phyloP scores from a whole-genome alignment of 2,888 invertebrate species.

The Ceratothoa steindachneri region DNA sequence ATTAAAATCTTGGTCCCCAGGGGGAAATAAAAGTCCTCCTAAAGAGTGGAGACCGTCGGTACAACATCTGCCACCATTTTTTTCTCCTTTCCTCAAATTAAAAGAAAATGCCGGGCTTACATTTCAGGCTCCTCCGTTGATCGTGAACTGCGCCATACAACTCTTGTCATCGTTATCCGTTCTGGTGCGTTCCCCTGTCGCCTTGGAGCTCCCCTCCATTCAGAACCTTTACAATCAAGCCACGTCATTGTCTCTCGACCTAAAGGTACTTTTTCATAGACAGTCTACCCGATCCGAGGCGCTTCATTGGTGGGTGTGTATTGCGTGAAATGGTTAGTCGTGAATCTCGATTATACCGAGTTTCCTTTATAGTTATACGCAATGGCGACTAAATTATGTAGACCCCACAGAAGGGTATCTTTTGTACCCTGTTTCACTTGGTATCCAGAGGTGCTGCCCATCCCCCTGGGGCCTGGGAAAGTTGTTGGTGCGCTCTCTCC shows the following conservation, averaged over 20 bases:
- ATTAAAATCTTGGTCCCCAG: no score
- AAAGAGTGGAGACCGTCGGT: no score
- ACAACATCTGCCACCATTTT: no score
- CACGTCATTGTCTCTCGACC: slow-evolving; percentile 26
- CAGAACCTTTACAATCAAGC: slow-evolving; percentile 39
- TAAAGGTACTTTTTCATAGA: slow-evolving; percentile 27
- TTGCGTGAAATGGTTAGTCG: background rate
- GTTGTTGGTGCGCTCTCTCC: no score
- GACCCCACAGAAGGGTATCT: no score
- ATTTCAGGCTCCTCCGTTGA: slow-evolving; percentile 35
- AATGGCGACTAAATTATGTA: no score
- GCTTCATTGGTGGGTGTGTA: background rate
- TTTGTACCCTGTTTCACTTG: no score
- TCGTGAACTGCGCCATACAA: slow-evolving; percentile 43
- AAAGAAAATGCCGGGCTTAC: no score
- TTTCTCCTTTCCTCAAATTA: no score
- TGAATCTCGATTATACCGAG: background rate
- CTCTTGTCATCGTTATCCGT: slow-evolving; percentile 39
- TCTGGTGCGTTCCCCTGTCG: slow-evolving; percentile 40
- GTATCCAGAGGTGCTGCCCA: no score
- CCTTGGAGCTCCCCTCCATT: slow-evolving; percentile 36
- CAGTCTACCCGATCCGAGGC: background rate
- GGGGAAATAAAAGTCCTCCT: no score
- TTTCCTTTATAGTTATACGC: background rate
- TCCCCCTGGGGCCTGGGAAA: no score